phyloP scores from a whole-genome alignment of 2,888 invertebrate species.

The Latheticus oryzae region DNA sequence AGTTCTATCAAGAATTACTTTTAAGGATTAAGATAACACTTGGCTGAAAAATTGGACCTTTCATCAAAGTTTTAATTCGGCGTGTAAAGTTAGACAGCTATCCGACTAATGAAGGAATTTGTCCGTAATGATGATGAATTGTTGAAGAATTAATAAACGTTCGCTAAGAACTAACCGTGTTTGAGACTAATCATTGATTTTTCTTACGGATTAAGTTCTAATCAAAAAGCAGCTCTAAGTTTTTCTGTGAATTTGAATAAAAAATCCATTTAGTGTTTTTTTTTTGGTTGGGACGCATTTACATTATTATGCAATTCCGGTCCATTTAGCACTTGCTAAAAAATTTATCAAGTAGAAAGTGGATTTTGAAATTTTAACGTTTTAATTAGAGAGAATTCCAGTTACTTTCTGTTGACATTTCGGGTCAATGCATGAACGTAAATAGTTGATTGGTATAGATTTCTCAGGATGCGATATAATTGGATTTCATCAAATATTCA shows the following conservation, averaged over 20 bases:
- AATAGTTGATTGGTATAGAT: slow-evolving; percentile 26
- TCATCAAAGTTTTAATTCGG: slow-evolving; percentile 52
- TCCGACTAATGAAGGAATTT: slow-evolving; percentile 60
- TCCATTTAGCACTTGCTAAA: slow-evolving; percentile 11
- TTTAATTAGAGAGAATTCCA: slow-evolving; percentile 15
- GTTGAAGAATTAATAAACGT: slow-evolving; percentile 57
- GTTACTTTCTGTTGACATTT: slow-evolving; percentile 31
- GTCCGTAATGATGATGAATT: slow-evolving; percentile 60
- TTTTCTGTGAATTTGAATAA: background rate
- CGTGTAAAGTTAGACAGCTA: slow-evolving; percentile 58
- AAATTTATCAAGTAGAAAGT: slow-evolving; percentile 18
- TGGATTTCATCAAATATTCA: slow-evolving; percentile 13
- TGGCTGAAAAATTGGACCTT: slow-evolving; percentile 41
- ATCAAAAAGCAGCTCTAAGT: background rate
- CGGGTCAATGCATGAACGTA: slow-evolving; percentile 20
- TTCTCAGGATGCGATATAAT: slow-evolving; percentile 16
- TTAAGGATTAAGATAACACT: slow-evolving; percentile 31
- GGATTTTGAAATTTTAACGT: slow-evolving; percentile 23
- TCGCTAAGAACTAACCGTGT: slow-evolving; percentile 29
- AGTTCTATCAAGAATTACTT: slow-evolving; percentile 26
- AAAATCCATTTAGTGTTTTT: slow-evolving; percentile 3
- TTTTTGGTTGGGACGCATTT: background rate
- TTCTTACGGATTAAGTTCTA: background rate
- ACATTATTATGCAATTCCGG: slow-evolving; percentile 19
- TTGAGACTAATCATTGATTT: slow-evolving; percentile 32